Evolutionary conservation across 2,888 invertebrate genomes (phyloP), one percentile per base, ranked within the genome.

Genomic region (Dyspetes luteomarginatus): DNA sequence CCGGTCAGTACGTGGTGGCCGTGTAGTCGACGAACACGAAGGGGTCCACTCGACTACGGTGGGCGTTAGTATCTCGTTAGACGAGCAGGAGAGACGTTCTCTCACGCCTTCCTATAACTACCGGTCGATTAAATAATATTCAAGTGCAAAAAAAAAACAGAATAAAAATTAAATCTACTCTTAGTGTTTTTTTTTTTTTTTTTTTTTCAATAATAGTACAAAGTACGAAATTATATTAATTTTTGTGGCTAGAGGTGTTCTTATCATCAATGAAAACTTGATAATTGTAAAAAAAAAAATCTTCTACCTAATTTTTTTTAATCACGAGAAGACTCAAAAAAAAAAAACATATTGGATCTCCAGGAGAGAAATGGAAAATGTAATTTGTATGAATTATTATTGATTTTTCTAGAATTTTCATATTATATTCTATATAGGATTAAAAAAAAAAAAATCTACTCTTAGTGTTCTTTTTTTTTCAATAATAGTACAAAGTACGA

Each of bases 11-110:
- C 64, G 24, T 43, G 58, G 45, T n/a, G n/a, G n/a, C n/a, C n/a
- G n/a, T n/a, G n/a, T n/a, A n/a, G n/a, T n/a, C n/a, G n/a, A n/a
- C n/a, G n/a, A n/a, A n/a, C n/a, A 28, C 62, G 19, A 62, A 73
- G 73, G 64, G 73, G 62, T 76, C 76, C 76, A 68, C 71, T 76
- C 72, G 55, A n/a, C 72, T 71, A 36, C 75, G 68, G 72, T 81
- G 76, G 81, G 76, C 76, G 72, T 81, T 81, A 81, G 81, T 81
- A 41, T 81, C 67, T 76, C 68, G 72, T 76, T 81, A 68, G 81
- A 73, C 76, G 72, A 73, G 64, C 76, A 56, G 48, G 28, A 62
- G 81, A 67, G 62, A 81, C 76, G 72, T 73, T 71, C 56, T 67
- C 80, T 67, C 36, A 5, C 15, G 7, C 12, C 9, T 36, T 1